phyloP scores from a whole-genome alignment of 1,140 invertebrate genomes.

The Spodoptera litura region DNA sequence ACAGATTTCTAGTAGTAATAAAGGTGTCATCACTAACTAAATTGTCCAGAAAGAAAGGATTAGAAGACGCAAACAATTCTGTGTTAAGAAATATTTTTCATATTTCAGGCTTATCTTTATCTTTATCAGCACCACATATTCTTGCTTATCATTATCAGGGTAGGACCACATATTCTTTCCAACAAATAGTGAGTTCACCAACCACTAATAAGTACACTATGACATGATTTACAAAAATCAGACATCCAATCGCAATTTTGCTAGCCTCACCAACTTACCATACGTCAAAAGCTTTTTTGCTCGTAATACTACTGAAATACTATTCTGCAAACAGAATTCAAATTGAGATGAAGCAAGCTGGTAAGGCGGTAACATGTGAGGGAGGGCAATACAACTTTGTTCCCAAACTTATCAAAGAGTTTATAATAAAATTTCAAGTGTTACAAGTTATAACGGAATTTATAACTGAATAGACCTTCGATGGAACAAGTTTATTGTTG shows the following conservation, averaged over 20 bases:
- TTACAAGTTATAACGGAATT: conserved; percentile 24
- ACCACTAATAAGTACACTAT: no score
- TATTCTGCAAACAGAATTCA: conserved; percentile 18
- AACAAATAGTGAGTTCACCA: no score
- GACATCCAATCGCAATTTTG: not conserved
- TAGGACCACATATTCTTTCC: no score
- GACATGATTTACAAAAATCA: no score
- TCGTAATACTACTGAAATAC: conserved; percentile 19
- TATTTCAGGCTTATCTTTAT: no score
- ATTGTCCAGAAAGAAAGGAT: no score
- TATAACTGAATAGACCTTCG: conserved; percentile 33
- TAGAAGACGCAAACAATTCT: no score
- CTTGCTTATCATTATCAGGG: no score
- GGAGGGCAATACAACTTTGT: not conserved
- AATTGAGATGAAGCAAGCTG: conserved; percentile 11
- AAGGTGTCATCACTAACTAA: no score
- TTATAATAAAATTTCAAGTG: conserved; percentile 28
- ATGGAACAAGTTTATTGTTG: not conserved
- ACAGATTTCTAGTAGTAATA: no score
- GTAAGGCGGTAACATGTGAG: conserved; percentile 1
- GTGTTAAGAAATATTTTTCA: no score
- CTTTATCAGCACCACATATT: no score
- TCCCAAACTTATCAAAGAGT: conserved; percentile 7
- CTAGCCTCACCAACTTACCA: not conserved
- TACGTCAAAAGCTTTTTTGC: not conserved